Percentiles rank a stretch among this genome's conserved stretches.
Conservation (phyloP, 2,113 vertebrate genomes). For the Phylloscopus whistleri region DNA sequence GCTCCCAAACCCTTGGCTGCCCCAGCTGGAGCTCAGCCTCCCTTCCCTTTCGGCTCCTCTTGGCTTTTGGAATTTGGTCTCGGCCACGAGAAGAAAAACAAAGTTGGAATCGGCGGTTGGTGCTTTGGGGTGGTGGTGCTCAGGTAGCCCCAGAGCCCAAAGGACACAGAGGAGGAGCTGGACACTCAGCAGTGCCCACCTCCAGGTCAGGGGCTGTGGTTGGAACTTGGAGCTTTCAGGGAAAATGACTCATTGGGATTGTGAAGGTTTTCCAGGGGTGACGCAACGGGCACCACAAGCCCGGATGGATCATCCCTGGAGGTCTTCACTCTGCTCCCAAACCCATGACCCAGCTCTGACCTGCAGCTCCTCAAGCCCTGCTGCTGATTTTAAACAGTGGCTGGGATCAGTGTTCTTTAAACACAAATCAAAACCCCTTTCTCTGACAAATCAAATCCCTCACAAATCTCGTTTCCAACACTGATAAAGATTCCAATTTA, state of each 20-base stretch:
- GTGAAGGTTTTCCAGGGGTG: not conserved
- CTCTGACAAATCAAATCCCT: not conserved
- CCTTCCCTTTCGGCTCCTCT: not conserved
- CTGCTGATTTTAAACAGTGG: no score
- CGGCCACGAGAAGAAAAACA: not conserved
- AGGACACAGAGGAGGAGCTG: fast-evolving
- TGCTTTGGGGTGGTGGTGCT: not conserved
- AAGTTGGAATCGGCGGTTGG: not conserved
- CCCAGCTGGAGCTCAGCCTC: not conserved
- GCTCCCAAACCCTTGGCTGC: not conserved
- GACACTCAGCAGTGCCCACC: not conserved
- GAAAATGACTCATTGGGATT: not conserved
- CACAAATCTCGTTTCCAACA: not conserved
- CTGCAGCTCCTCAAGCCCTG: no score
- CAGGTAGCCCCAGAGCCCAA: not conserved
- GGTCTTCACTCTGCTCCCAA: no score
- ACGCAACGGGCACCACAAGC: not conserved
- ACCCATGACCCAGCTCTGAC: no score
- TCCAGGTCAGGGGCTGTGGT: not conserved
- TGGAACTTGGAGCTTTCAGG: not conserved
- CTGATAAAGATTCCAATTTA: fast-evolving
- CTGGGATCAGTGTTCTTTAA: no score
- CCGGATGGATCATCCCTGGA: not conserved
- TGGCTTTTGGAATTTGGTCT: not conserved
- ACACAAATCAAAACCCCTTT: no score